phyloP scores from a whole-genome alignment of 2,113 vertebrate genomes.

The Puma concolor region DNA sequence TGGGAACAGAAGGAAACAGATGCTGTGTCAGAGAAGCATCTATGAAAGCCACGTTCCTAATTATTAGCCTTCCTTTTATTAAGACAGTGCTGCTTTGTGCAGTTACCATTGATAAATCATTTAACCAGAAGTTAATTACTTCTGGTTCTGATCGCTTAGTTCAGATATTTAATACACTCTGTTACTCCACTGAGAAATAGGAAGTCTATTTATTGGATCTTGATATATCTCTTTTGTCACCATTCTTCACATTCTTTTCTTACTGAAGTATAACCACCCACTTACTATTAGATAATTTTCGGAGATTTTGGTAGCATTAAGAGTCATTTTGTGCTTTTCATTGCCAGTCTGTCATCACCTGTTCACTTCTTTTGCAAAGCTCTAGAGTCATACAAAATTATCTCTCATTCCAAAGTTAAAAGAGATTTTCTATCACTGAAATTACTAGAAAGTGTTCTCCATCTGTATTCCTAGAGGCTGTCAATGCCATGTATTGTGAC shows the following conservation, averaged over 20 bases:
- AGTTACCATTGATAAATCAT: background rate
- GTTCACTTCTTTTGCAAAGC: background rate
- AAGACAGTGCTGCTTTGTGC: background rate
- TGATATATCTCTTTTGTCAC: background rate
- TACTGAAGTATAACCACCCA: background rate
- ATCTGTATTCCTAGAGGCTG: constrained; percentile 65
- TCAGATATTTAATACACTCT: background rate
- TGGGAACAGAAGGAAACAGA: background rate
- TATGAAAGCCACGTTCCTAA: background rate
- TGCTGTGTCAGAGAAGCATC: background rate
- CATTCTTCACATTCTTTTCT: background rate
- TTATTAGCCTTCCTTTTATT: constrained; percentile 4
- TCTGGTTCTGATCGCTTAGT: background rate
- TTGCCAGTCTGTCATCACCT: background rate
- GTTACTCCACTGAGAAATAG: background rate
- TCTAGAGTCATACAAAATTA: background rate
- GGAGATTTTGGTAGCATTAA: background rate
- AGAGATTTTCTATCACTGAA: background rate
- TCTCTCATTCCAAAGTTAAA: background rate
- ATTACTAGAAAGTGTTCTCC: constrained; percentile 35
- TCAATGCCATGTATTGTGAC: constrained; percentile 51
- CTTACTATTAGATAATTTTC: background rate
- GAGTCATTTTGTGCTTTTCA: background rate
- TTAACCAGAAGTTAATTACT: background rate
- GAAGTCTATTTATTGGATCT: background rate